Percentiles rank a stretch among this genome's conserved stretches.
Evolutionary conservation across 2,797 vertebrate genomes (phyloP).

Genomic region (Molossus molossus): DNA sequence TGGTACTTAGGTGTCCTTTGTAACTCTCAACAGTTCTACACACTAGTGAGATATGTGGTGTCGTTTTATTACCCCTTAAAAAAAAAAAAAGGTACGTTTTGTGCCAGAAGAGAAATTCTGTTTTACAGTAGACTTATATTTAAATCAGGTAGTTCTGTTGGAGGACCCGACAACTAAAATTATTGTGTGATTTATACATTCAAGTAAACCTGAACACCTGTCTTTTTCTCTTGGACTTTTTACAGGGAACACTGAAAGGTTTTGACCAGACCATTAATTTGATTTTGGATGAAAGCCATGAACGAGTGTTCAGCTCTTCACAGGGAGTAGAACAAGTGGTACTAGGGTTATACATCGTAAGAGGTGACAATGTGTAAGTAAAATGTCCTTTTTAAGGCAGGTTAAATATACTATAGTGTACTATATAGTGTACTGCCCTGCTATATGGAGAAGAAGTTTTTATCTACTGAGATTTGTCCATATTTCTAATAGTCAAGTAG

Average conservation of each 20-base stretch:
- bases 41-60: background rate
- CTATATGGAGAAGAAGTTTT: conserved; percentile 6
- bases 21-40: background rate
- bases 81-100: conserved; percentile 11
- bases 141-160: background rate
- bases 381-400: background rate
- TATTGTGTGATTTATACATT: conserved; percentile 21
- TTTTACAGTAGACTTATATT: background rate
- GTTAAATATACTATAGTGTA: background rate
- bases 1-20: background rate
- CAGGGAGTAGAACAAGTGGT: conserved; percentile 99
- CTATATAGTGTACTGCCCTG: background rate
- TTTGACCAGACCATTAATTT: conserved; percentile 99
- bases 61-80: background rate
- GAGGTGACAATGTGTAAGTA: conserved; percentile 99
- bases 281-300: conserved; percentile 99
- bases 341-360: conserved; percentile 97
- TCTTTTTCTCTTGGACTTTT: conserved; percentile 63
- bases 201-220: conserved; percentile 29
- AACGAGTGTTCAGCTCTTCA: conserved; percentile 98
- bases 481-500: conserved; percentile 30
- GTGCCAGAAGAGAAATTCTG: background rate
- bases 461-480: background rate
- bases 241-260: conserved; percentile 97
- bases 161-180: conserved; percentile 23